Evolutionary conservation across 2,113 vertebrate genomes (phyloP).

Genomic region (Petromus typicus): DNA sequence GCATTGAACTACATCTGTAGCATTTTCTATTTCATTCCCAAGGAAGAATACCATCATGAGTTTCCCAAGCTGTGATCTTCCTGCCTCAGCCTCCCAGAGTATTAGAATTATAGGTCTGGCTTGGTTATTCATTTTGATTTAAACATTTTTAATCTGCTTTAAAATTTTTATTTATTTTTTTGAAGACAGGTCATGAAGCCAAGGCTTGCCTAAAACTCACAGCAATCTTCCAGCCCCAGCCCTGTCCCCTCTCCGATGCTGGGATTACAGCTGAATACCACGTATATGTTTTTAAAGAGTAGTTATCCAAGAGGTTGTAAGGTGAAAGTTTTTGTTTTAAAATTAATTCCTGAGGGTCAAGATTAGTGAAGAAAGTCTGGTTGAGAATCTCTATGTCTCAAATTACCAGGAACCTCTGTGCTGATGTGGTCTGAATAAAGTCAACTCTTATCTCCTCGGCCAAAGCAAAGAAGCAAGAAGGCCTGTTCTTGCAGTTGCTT

Average conservation of each 20-base stretch:
- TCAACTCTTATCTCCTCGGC: neutral
- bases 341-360: neutral
- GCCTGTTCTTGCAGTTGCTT: neutral
- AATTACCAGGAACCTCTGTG: neutral
- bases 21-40: neutral
- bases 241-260: too few species aligned
- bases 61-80: too few species aligned
- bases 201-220: too few species aligned
- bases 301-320: neutral
- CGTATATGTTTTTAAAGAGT: neutral
- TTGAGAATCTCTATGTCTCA: neutral
- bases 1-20: neutral
- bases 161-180: too few species aligned
- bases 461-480: neutral
- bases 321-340: neutral
- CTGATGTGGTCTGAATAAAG: neutral
- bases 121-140: too few species aligned
- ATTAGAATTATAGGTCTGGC: too few species aligned
- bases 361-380: neutral
- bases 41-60: too few species aligned
- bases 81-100: too few species aligned
- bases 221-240: too few species aligned
- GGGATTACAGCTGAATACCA: too few species aligned
- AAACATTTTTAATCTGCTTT: neutral
- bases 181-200: too few species aligned